Conservation (phyloP, 2,113 vertebrate species). For the Marcusenius ussheri region DNA sequence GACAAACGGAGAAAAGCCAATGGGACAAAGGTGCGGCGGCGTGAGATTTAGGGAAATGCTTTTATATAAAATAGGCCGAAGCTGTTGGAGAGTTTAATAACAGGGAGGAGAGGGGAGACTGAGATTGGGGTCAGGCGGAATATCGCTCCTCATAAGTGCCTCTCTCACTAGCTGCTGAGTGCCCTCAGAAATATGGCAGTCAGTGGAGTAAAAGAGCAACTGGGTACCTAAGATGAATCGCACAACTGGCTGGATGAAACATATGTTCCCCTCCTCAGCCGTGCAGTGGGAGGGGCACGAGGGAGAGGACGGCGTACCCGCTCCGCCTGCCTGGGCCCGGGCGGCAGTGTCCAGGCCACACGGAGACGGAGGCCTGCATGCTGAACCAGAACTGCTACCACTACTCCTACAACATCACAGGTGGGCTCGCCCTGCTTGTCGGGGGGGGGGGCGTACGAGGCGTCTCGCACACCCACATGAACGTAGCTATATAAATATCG, state of each 20-base stretch:
- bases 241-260: not conserved
- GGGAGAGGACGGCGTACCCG: slow-evolving; percentile 65
- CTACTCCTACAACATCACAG: slow-evolving; percentile 94
- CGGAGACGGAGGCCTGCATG: slow-evolving; percentile 69
- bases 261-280: slow-evolving; percentile 57
- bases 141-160: not conserved
- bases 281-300: slow-evolving; percentile 67
- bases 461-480: too few relatives aligned
- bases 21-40: not conserved
- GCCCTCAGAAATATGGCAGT: not conserved
- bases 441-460: not conserved
- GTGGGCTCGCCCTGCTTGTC: slow-evolving; percentile 48
- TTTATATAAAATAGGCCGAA: not conserved
- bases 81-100: not conserved
- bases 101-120: not conserved
- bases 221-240: not conserved
- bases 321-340: slow-evolving; percentile 72
- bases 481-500: too few relatives aligned
- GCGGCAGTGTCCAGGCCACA: slow-evolving; percentile 69
- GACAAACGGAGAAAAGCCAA: not conserved
- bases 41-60: not conserved
- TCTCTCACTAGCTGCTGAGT: not conserved
- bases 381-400: slow-evolving; percentile 92
- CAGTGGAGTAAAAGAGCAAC: not conserved
- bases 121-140: not conserved